phyloP scores from a whole-genome alignment of 2,888 invertebrate genomes.

The Ennomos erosarius region DNA sequence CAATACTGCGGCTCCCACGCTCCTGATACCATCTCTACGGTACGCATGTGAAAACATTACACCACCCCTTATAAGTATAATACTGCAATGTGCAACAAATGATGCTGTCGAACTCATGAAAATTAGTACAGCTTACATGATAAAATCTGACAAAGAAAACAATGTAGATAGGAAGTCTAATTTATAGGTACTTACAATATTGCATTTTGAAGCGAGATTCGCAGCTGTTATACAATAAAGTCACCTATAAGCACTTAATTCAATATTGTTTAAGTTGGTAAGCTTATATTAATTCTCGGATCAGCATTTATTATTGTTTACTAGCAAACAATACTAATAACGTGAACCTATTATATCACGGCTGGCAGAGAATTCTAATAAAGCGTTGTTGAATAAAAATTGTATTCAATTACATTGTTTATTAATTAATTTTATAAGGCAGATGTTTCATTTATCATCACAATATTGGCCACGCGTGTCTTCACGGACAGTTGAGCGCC shows the following conservation, averaged over 20 bases:
- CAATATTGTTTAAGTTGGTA: too few relatives aligned
- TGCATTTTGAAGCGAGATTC: too few relatives aligned
- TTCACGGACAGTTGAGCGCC: conserved; percentile 32
- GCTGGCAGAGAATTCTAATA: conserved; percentile 8
- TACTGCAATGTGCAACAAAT: conserved; percentile 21
- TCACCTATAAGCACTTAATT: too few relatives aligned
- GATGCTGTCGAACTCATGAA: too few relatives aligned
- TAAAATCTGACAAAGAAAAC: too few relatives aligned
- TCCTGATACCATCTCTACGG: conserved; percentile 34
- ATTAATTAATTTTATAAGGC: conserved; percentile 19
- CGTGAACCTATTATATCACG: not conserved
- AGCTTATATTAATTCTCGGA: too few relatives aligned
- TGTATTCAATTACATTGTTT: conserved; percentile 15
- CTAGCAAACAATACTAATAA: too few relatives aligned
- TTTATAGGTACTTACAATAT: too few relatives aligned
- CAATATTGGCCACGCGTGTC: conserved; percentile 23
- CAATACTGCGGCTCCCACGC: conserved; percentile 46
- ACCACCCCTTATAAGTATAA: not conserved
- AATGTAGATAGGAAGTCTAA: too few relatives aligned
- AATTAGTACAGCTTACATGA: too few relatives aligned
- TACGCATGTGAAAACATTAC: conserved; percentile 30
- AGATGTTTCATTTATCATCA: conserved; percentile 20
- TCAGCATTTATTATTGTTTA: too few relatives aligned
- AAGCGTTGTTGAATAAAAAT: conserved; percentile 15
- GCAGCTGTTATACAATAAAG: too few relatives aligned